Base-by-base conservation (phyloP, 2,888 invertebrate genomes). In the Troides oblongomaculatus region DNA sequence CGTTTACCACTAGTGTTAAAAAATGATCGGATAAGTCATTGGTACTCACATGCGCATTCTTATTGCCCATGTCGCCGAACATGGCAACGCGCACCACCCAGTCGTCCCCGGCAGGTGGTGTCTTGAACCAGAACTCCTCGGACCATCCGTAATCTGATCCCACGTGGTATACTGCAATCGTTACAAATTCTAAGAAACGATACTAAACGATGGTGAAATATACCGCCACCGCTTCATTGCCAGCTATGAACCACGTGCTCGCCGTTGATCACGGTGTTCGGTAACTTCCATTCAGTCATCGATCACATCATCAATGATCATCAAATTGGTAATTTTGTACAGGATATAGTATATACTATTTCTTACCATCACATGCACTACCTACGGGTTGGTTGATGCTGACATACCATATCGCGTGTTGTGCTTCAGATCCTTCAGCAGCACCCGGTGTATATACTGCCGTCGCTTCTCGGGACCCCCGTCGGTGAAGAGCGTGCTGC, bases 41-140 rank as follows among this genome's bases (percentile, higher is more conserved):
- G 8, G 7, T 8, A 77, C 85, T 76, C 71, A 92, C 93, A 76
- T 96, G 96, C 1, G 98, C 97, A 88, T 99, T 99, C 76, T 95
- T 95, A 83, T 96, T 97, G 46, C 99, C 99, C 96, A 99, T 95
- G 85, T 99, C 99, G 0, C 99, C 99, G 82, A 95, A 99, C 76
- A 99, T 94, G 39, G 97, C 98, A 58, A 98, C 91, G 23, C 94
- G 93, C 0, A 98, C 97, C 23, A 95, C 93, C 97, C 97, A 98
- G 74, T 95, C 82, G n/a, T 92, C 82, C 18, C 94, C 93, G 1
- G 88, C 85, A 0, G 96, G 96, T 0, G 94, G 92, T 0, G 97
- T 97, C 76, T 89, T 94, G 87, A 99, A 97, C 81, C 93, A 94
- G 86, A 96, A 98, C 77, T 94, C 75, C 53, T 95, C 93, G 0